Conservation (phyloP, 2,888 invertebrate genomes). For the Cheilosia vulpina region DNA sequence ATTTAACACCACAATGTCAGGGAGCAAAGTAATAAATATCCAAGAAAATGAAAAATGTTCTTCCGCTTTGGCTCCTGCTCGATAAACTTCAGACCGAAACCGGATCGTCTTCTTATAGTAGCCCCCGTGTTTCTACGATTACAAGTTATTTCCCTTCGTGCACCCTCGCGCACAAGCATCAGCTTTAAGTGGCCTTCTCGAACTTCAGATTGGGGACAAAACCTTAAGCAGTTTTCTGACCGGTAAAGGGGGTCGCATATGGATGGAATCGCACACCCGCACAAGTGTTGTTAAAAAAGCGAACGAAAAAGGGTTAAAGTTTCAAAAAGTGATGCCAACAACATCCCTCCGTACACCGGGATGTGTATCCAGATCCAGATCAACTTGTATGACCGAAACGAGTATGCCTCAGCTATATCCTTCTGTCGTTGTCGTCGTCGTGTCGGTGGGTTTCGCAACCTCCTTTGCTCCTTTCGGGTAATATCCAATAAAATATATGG, state of each 20-base stretch:
- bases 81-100: slow-evolving; percentile 68
- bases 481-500: slow-evolving; percentile 74
- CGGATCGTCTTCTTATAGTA: slow-evolving; percentile 30
- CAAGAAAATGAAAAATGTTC: slow-evolving; percentile 75
- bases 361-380: slow-evolving; percentile 24
- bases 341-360: slow-evolving; percentile 37
- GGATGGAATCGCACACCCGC: slow-evolving; percentile 1
- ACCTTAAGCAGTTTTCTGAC: slow-evolving; percentile 64
- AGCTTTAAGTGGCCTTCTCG: slow-evolving; percentile 67
- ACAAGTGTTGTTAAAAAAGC: slow-evolving; percentile 1
- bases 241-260: slow-evolving; percentile 19
- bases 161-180: slow-evolving; percentile 1
- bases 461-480: slow-evolving; percentile 32
- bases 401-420: slow-evolving; percentile 12
- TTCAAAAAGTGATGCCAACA: slow-evolving; percentile 74
- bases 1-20: slow-evolving; percentile 75
- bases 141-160: slow-evolving; percentile 46
- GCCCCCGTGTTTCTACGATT: slow-evolving; percentile 39
- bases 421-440: slow-evolving; percentile 10
- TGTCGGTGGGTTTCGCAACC: slow-evolving; percentile 3
- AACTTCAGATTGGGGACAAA: slow-evolving; percentile 58
- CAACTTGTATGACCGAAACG: slow-evolving; percentile 52
- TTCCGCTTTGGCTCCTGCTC: slow-evolving; percentile 66
- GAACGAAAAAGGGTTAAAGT: slow-evolving; percentile 67
- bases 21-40: slow-evolving; percentile 75